Percentiles rank a stretch among this genome's conserved stretches.
These are phyloP conservation scores for Ganaspis brasiliensis DNA, from an alignment of 2,888 invertebrate genomes.

Conservation along the genomic window DNA sequence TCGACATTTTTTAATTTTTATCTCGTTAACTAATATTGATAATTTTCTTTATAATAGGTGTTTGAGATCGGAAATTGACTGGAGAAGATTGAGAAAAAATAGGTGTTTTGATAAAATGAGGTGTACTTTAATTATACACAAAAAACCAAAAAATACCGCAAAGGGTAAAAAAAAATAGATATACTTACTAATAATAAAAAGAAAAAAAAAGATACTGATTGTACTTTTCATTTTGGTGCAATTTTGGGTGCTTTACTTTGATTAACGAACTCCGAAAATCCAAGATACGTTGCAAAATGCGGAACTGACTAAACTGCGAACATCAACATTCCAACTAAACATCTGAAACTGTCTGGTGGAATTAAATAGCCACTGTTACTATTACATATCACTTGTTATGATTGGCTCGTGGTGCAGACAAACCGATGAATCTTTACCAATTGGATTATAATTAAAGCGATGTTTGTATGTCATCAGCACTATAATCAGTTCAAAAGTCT, in stretches of 20 bases:
- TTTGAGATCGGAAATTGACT: too few species aligned
- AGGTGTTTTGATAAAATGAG: too few species aligned
- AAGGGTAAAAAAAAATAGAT: too few species aligned
- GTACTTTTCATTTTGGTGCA: neutral
- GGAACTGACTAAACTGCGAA: too few species aligned
- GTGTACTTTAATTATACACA: too few species aligned
- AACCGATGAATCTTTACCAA: neutral
- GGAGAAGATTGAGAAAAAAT: too few species aligned
- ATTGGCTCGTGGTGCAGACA: conserved; percentile 14
- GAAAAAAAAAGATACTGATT: conserved; percentile 21
- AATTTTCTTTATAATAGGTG: too few species aligned
- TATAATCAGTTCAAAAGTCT: conserved; percentile 38
- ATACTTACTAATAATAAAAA: conserved; percentile 15
- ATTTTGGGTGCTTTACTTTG: neutral
- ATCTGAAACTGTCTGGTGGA: neutral
- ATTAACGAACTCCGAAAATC: neutral
- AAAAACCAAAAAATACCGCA: neutral
- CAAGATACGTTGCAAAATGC: too few species aligned
- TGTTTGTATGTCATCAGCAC: conserved; percentile 33
- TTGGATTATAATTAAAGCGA: conserved; percentile 24
- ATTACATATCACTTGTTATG: conserved; percentile 35
- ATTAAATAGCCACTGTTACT: conserved; percentile 30
- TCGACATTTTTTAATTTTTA: too few species aligned
- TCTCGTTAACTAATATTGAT: too few species aligned
- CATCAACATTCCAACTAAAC: conserved; percentile 4